phyloP scores from a whole-genome alignment of 1,140 invertebrate genomes.

The Hormaphis cornu region DNA sequence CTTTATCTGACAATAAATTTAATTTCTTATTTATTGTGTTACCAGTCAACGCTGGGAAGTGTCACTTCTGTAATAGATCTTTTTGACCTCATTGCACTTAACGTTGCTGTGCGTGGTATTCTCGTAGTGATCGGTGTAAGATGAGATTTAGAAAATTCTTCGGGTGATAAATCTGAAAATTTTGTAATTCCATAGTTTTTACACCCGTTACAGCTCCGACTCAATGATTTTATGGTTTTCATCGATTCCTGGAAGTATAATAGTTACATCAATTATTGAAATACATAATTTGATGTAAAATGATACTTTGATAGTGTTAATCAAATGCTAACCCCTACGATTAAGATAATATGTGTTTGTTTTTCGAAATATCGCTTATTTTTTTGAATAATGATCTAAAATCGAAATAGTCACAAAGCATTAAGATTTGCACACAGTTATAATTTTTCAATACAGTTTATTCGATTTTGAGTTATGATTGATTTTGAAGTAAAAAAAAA shows the following conservation, averaged over 20 bases:
- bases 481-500: too few species aligned
- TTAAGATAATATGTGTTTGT: too few species aligned
- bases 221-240: conserved; percentile 15
- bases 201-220: conserved; percentile 39
- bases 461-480: too few species aligned
- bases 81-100: conserved; percentile 31
- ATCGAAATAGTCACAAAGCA: too few species aligned
- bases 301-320: too few species aligned
- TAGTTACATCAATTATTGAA: too few species aligned
- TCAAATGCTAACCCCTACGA: too few species aligned
- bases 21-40: not conserved
- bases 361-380: too few species aligned
- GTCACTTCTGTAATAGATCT: conserved; percentile 23
- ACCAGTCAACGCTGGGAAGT: conserved; percentile 33
- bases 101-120: conserved; percentile 39
- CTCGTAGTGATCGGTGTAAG: conserved; percentile 41
- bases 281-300: not conserved
- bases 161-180: conserved; percentile 62
- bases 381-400: too few species aligned
- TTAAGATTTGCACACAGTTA: too few species aligned
- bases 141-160: conserved; percentile 54
- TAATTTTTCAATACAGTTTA: too few species aligned
- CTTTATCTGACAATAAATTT: not conserved
- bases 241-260: not conserved
- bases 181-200: conserved; percentile 62